Percentiles rank a stretch among this genome's conserved stretches.
phyloP scores from a whole-genome alignment of 1,140 invertebrate species.

The Leptopilina boulardi region DNA sequence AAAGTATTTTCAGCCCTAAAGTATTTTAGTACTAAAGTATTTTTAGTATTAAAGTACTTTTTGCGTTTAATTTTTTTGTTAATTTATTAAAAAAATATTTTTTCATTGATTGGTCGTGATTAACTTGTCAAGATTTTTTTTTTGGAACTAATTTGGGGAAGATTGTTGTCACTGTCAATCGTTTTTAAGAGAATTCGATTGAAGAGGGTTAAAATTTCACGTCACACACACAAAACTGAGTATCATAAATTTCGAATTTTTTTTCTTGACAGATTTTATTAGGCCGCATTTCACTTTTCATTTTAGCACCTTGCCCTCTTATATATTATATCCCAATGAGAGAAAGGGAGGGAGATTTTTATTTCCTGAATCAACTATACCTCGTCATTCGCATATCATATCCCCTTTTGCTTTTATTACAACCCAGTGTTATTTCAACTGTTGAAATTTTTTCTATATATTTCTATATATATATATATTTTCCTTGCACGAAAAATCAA shows the following conservation, averaged over 20 bases:
- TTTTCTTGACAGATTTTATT: conserved; percentile 4
- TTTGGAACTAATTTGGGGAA: neutral
- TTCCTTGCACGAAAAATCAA: neutral
- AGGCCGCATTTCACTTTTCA: neutral
- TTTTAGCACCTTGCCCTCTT: neutral
- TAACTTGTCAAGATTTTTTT: neutral
- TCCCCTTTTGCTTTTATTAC: conserved; percentile 15
- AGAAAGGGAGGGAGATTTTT: neutral
- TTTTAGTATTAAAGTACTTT: too few relatives aligned
- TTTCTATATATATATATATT: neutral
- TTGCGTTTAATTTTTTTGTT: neutral
- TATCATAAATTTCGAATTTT: neutral
- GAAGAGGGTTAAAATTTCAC: conserved; percentile 2
- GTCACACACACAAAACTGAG: neutral
- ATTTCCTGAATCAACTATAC: neutral
- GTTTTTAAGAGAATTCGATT: neutral
- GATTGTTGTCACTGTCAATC: neutral
- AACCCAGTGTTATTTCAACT: neutral
- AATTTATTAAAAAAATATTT: neutral
- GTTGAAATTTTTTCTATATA: too few relatives aligned
- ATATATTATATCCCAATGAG: too few relatives aligned
- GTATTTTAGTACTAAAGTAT: too few relatives aligned
- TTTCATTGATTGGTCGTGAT: neutral
- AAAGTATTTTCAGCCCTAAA: too few relatives aligned
- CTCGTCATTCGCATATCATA: conserved; percentile 25